Conservation (phyloP, 2,113 vertebrate species). For the Anarrhichthys ocellatus region DNA sequence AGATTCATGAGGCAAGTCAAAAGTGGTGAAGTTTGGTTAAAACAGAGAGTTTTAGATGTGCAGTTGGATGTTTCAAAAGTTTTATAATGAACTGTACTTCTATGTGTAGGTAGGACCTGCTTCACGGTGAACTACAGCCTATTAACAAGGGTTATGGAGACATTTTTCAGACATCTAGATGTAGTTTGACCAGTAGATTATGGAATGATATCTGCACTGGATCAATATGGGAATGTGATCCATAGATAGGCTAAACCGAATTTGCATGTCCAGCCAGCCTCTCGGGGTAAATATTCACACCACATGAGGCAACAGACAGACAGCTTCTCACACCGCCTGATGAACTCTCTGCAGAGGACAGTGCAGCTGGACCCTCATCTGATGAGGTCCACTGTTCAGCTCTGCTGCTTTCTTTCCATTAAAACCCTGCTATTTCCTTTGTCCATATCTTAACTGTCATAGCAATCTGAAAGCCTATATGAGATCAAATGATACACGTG, state of each 20-base stretch:
- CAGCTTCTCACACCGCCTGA: neutral
- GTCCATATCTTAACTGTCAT: neutral
- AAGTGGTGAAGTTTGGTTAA: neutral
- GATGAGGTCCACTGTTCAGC: constrained; percentile 9
- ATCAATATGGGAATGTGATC: neutral
- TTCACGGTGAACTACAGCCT: neutral
- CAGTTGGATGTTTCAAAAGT: too few relatives aligned
- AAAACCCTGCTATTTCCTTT: neutral
- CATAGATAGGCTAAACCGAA: neutral
- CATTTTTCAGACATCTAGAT: neutral
- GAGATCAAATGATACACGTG: neutral
- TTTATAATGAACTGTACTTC: too few relatives aligned
- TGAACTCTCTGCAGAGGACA: neutral
- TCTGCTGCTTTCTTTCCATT: neutral
- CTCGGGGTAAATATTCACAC: constrained; percentile 22
- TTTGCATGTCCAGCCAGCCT: constrained; percentile 16
- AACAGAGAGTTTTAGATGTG: neutral
- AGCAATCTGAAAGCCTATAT: neutral
- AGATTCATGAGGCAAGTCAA: neutral
- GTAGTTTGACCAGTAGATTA: neutral
- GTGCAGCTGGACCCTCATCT: neutral
- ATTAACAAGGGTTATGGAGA: neutral
- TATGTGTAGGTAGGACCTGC: neutral
- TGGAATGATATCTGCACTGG: neutral
- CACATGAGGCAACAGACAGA: constrained; percentile 8